These are phyloP conservation scores for Haplochromis burtoni DNA, from an alignment of 2,113 vertebrate genomes.

Conservation along the genomic window DNA sequence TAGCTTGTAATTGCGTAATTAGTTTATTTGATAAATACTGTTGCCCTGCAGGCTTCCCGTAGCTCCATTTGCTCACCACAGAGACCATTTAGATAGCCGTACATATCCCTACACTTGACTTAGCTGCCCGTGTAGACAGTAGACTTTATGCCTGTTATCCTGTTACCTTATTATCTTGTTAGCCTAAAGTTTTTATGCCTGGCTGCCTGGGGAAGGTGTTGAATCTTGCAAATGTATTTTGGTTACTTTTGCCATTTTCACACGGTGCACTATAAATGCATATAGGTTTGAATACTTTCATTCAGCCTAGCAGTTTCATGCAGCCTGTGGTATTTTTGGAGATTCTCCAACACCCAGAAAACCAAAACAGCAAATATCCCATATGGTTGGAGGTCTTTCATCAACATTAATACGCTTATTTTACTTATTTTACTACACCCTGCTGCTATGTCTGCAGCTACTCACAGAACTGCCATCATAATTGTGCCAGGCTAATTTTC, in stretches of 20 bases:
- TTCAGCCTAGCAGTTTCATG: neutral
- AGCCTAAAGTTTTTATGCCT: neutral
- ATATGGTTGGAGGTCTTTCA: neutral
- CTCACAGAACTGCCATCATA: neutral
- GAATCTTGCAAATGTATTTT: neutral
- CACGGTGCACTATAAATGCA: neutral
- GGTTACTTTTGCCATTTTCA: neutral
- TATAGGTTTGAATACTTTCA: neutral
- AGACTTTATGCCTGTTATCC: neutral
- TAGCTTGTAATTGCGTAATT: neutral
- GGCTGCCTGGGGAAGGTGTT: rapidly evolving
- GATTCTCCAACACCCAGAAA: neutral
- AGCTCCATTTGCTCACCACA: neutral
- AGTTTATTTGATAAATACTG: neutral
- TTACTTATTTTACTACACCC: neutral
- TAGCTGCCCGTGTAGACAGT: neutral
- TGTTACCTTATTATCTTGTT: neutral
- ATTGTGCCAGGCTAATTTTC: neutral
- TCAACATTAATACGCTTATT: neutral
- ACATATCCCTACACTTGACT: neutral
- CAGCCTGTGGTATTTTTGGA: neutral
- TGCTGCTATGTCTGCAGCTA: neutral
- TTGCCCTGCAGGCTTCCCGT: neutral
- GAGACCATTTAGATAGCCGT: neutral
- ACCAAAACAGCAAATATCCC: neutral